Percentiles rank a stretch among this genome's conserved stretches.
phyloP scores from a whole-genome alignment of 2,113 vertebrate genomes.

The Psammodynastes pulverulentus region DNA sequence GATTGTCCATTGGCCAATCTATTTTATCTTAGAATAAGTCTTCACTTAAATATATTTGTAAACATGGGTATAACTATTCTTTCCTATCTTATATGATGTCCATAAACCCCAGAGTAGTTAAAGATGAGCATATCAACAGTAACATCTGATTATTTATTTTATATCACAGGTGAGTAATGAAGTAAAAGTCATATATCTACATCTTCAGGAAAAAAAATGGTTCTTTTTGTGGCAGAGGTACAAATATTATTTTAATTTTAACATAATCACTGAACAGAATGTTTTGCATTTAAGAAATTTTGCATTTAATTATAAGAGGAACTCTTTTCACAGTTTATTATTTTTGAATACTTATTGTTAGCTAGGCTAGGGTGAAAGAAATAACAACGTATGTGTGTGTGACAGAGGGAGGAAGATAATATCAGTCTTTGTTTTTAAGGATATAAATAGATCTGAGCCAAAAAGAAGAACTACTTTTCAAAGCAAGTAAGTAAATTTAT shows the following conservation, averaged over 20 bases:
- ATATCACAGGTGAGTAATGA: neutral
- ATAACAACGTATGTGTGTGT: neutral
- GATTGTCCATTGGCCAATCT: neutral
- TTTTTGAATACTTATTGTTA: neutral
- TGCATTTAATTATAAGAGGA: neutral
- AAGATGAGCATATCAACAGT: neutral
- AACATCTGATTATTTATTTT: neutral
- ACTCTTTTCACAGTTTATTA: neutral
- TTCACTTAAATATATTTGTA: neutral
- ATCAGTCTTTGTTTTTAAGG: neutral
- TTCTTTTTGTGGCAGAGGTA: too few species aligned
- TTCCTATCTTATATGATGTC: neutral
- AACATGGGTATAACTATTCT: neutral
- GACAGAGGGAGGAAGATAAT: neutral
- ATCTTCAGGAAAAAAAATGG: neutral
- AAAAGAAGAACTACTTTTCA: neutral
- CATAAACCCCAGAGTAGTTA: neutral
- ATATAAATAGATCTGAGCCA: neutral
- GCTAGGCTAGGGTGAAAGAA: neutral
- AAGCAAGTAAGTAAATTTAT: neutral
- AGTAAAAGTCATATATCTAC: neutral
- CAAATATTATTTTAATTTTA: neutral
- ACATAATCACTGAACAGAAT: neutral
- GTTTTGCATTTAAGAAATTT: neutral
- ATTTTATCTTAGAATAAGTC: neutral